Evolutionary conservation across 2,797 vertebrate species (phyloP), one percentile per base, ranked within the genome.

Genomic region (Strix occidentalis): DNA sequence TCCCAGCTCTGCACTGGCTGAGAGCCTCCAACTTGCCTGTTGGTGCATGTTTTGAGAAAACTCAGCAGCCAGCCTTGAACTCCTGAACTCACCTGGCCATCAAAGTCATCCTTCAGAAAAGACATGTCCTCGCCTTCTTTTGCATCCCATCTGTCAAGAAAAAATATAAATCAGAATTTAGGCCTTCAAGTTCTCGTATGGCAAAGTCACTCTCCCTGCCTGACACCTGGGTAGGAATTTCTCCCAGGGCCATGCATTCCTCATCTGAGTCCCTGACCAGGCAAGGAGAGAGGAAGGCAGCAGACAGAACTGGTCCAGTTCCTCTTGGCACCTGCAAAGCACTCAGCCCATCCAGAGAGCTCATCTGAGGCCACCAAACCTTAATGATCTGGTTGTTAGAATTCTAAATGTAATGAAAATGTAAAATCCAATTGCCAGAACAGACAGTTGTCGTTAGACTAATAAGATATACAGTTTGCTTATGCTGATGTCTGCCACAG

Each of bases 121-220:
- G 70, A 57, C 41, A 85, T 37, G 28, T 98, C 98, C 74, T 97
- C 98, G 17, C 98, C 98, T 89, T 99, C 98, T 97, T 98, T 98
- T 58, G 86, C 69, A 78, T 99, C 98, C 99, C 99, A 99, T 95
- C 99, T 99, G 95, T 90, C 97, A 94, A 91, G 97, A 94, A 56
- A 87, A 63, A 82, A 77, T 87, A 35, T 5, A 10, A 10, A 25
- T 51, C 60, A 74, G 51, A 83, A 84, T 75, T 79, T 9, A 81
- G 23, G 37, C 26, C 46, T 58, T 86, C 33, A 57, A 9, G 10
- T 48, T 53, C 60, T 89, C 25, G 13, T 14, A 41, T 4, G 20
- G 43, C 14, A 87, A 88, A 93, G 68, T 10, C 56, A 39, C 29
- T 31, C 10, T 57, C 31, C n/a, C 39, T 81, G 50, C 50, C 77